Evolutionary conservation across 2,888 invertebrate species (phyloP).

Genomic region (Chironomus tentans): DNA sequence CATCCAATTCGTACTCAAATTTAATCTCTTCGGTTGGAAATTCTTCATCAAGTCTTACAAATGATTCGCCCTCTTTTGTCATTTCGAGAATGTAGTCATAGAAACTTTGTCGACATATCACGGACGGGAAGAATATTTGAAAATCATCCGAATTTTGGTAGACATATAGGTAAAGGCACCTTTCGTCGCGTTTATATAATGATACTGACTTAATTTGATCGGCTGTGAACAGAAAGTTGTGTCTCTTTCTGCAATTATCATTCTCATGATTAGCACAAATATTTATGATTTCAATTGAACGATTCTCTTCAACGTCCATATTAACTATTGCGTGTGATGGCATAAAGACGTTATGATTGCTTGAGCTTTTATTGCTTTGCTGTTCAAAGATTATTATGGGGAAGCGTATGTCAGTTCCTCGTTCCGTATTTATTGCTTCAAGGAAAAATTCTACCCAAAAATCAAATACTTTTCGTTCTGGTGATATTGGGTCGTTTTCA

Average conservation of each 20-base stretch:
- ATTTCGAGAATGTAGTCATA: conserved; percentile 78
- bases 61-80: conserved; percentile 72
- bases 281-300: conserved; percentile 77
- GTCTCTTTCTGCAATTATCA: conserved; percentile 71
- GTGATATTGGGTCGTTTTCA: conserved; percentile 59
- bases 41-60: conserved; percentile 39
- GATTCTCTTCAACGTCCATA: conserved; percentile 82
- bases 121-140: conserved; percentile 94
- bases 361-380: conserved; percentile 50
- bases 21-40: conserved; percentile 47
- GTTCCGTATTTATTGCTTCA: conserved; percentile 78
- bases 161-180: conserved; percentile 93
- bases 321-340: conserved; percentile 95
- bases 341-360: conserved; percentile 55
- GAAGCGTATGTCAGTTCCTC: conserved; percentile 77
- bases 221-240: conserved; percentile 89
- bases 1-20: conserved; percentile 94
- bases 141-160: conserved; percentile 98
- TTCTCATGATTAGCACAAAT: conserved; percentile 70
- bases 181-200: conserved; percentile 89
- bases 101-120: conserved; percentile 70
- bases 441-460: conserved; percentile 99
- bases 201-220: conserved; percentile 53
- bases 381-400: conserved; percentile 74
- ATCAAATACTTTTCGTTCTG: conserved; percentile 82